Base-by-base conservation (phyloP, 2,113 vertebrate species). In the Setophaga kirtlandii region DNA sequence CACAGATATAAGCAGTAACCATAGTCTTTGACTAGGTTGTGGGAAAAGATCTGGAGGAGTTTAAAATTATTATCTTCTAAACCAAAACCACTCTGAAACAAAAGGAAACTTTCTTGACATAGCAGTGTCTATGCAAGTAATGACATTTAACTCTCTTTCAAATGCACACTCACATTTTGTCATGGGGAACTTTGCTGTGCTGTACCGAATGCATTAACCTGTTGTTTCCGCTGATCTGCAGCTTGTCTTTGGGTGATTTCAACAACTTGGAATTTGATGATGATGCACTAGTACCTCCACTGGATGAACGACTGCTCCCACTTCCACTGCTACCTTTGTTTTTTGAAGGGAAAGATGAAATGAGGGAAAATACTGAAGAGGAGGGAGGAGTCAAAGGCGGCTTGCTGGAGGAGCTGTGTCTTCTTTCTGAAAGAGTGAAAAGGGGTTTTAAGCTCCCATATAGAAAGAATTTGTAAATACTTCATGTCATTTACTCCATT, bases 161-260 rank as follows among this genome's bases (percentile, higher is more conserved):
- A 65, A 62, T 1, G 4, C 42, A 93, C 69, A 98, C 99, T 99
- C 98, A 99, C 99, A 98, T 98, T 98, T 99, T 99, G 77, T 99
- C 98, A 83, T 98, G 99, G 94, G 98, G 98, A 97, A 97, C 97
- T 98, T 98, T 98, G 97, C 98, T 98, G 63, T 98, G 98, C 81
- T 98, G 97, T 96, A 98, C 84, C 92, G 97, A 98, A 91, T 98
- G 98, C 97, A 98, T 97, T 86, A 98, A 98, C 98, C 98, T 98
- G 95, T 97, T 97, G 97, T 96, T 99, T 98, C 99, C 98, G 94
- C 98, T 98, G 97, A 98, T 97, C 94, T 98, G 98, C 96, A 98
- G 98, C 98, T 99, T 99, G 94, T 99, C 99, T 99, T 99, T 99
- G 99, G 99, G 98, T 95, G 98, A 98, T 98, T 99, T 99, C 94